Percentiles rank a stretch among this genome's conserved stretches.
Conservation (phyloP, 2,888 invertebrate species). For the Argynnis bischoffii region DNA sequence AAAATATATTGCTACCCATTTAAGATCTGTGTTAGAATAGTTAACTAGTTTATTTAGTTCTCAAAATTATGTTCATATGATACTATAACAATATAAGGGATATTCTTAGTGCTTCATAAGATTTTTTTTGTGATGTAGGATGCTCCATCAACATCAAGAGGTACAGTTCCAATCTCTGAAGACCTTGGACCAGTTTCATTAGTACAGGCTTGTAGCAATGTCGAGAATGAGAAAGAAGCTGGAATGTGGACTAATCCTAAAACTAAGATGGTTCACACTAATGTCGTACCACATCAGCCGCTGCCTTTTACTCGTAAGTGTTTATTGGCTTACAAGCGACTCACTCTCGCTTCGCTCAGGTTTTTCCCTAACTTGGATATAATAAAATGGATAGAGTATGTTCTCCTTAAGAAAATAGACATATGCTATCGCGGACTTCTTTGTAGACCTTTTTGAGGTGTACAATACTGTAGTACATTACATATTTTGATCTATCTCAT, state of each 20-base stretch:
- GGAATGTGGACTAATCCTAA: slow-evolving; percentile 79
- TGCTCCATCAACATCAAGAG: slow-evolving; percentile 71
- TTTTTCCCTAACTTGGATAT: too few relatives aligned
- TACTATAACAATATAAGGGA: not conserved
- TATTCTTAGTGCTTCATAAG: not conserved
- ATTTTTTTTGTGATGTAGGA: slow-evolving; percentile 53
- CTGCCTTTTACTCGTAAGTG: slow-evolving; percentile 74
- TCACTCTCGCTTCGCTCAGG: too few relatives aligned
- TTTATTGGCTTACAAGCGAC: not conserved
- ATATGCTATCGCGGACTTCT: too few relatives aligned
- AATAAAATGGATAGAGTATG: too few relatives aligned
- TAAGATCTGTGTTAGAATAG: too few relatives aligned
- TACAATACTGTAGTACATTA: too few relatives aligned
- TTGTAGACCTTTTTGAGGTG: too few relatives aligned
- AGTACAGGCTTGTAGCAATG: slow-evolving; percentile 68
- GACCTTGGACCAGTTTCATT: slow-evolving; percentile 71
- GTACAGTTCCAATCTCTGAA: slow-evolving; percentile 57
- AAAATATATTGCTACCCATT: too few relatives aligned
- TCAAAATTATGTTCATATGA: too few relatives aligned
- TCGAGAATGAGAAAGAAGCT: slow-evolving; percentile 76
- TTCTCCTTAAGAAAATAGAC: too few relatives aligned
- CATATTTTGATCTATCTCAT: too few relatives aligned
- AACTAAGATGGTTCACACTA: slow-evolving; percentile 75
- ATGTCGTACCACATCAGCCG: slow-evolving; percentile 73
- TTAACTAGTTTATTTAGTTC: too few relatives aligned